phyloP scores from a whole-genome alignment of 2,888 invertebrate species.

The Glaucopsyche alexis region DNA sequence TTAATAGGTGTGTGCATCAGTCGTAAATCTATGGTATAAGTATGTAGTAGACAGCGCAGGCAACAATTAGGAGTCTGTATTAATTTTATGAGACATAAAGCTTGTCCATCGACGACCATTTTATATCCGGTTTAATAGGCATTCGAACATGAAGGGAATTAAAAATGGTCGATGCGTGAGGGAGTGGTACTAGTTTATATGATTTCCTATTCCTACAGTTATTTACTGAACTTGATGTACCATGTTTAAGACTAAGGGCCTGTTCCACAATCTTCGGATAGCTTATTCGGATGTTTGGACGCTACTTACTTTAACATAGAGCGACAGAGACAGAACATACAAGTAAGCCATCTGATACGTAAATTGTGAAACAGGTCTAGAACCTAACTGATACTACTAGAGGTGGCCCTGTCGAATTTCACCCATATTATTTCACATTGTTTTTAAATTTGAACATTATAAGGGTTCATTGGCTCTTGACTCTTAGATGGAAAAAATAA shows the following conservation, averaged over 20 bases:
- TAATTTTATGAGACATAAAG: constrained; percentile 66
- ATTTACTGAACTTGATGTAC: background rate
- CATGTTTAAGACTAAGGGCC: background rate
- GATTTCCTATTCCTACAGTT: background rate
- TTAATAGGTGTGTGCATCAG: constrained; percentile 47
- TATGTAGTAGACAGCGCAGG: constrained; percentile 47
- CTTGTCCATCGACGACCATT: constrained; percentile 55
- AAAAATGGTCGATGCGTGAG: constrained; percentile 17
- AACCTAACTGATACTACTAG: too few species aligned
- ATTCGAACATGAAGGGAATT: constrained; percentile 27
- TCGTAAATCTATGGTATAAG: constrained; percentile 59
- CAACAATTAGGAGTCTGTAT: constrained; percentile 67
- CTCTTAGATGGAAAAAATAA: too few species aligned
- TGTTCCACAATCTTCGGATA: background rate
- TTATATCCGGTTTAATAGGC: constrained; percentile 59
- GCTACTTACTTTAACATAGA: too few species aligned
- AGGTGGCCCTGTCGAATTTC: too few species aligned
- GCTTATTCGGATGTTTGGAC: too few species aligned
- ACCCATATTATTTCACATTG: too few species aligned
- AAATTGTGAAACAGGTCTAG: too few species aligned
- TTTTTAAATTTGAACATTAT: too few species aligned
- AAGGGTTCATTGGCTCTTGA: too few species aligned
- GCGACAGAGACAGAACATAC: too few species aligned
- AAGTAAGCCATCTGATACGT: too few species aligned
- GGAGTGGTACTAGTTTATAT: background rate